Base-by-base conservation (phyloP, 2,113 vertebrate genomes). In the Oncorhynchus gorbuscha region DNA sequence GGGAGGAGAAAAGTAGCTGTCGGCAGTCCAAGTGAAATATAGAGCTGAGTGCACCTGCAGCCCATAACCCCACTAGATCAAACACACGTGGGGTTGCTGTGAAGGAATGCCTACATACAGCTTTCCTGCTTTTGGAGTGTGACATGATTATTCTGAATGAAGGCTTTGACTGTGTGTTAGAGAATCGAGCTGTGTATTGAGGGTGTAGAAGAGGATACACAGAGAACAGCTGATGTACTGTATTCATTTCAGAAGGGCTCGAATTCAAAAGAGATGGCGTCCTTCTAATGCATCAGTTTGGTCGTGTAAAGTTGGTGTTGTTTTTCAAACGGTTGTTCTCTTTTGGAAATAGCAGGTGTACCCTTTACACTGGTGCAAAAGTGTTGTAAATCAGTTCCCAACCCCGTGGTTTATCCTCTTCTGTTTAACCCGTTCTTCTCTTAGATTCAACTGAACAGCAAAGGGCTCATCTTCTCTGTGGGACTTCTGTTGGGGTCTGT, bases 401-500 rank as follows among this genome's bases (percentile, higher is more conserved):
- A 45, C 3, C 39, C 39, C 30, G 20, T 7, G 3, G 35, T 35
- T 18, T 51, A 51, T 1, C 24, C 26, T 74, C 30, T 64, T 8
- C 61, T 6, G 62, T 85, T 80, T 83, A 45, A 45, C 39, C 8
- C 9, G 2, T 55, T 77, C 88, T 86, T 81, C 81, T 81, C 77
- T 77, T 79, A 99, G 98, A 96, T 99, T 80, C 94, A 93, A 79
- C 92, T 99, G 64, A 98, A 98, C 90, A 99, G 98, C 85, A 96
- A 95, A 93, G 98, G 98, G 9, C 94, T 99, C 62, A 98, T 99
- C 90, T 97, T 97, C 91, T 99, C 98, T 0, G 98, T 99, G 65
- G 97, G 95, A 49, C 94, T 99, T 73, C 93, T 99, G 76, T 85
- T 99, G 89, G 97, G 95, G 2, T 99, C 98, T 0, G 97, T 99